Evolutionary conservation across 1,140 invertebrate genomes (phyloP).

Genomic region (Brachionus koreanus): DNA sequence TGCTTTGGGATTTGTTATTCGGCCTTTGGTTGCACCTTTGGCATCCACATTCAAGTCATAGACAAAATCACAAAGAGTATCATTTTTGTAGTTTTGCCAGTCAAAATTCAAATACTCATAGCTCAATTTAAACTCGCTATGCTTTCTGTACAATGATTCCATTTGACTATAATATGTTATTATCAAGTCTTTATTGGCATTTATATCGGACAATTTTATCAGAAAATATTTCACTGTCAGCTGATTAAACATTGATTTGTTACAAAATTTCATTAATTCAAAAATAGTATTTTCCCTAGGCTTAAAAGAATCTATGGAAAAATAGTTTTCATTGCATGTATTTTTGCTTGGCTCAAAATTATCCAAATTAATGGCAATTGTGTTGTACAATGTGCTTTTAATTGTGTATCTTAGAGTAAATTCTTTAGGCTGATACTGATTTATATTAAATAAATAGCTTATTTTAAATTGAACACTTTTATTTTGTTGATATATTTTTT

Average conservation of each 20-base stretch:
- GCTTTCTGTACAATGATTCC: neutral
- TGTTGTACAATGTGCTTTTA: neutral
- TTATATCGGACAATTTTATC: neutral
- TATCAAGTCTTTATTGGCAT: neutral
- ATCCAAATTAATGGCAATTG: conserved; percentile 38
- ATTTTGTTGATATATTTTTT: neutral
- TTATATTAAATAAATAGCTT: neutral
- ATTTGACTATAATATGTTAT: conserved; percentile 3
- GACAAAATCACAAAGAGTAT: conserved; percentile 31
- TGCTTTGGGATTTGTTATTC: conserved; percentile 23
- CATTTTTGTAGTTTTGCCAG: conserved; percentile 18
- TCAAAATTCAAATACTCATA: conserved; percentile 31
- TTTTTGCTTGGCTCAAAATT: neutral
- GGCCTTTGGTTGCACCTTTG: neutral
- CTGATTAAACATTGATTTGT: neutral
- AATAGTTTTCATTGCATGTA: neutral
- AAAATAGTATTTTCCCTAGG: neutral
- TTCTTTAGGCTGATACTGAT: conserved; percentile 7
- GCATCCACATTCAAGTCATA: neutral
- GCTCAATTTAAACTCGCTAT: conserved; percentile 15
- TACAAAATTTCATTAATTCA: conserved; percentile 27
- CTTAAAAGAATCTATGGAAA: neutral
- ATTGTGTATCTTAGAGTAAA: conserved; percentile 18
- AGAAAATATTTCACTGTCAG: conserved; percentile 5
- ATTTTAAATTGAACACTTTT: neutral